Conservation (phyloP, 2,113 vertebrate genomes). For the Thinocorus orbignyianus region DNA sequence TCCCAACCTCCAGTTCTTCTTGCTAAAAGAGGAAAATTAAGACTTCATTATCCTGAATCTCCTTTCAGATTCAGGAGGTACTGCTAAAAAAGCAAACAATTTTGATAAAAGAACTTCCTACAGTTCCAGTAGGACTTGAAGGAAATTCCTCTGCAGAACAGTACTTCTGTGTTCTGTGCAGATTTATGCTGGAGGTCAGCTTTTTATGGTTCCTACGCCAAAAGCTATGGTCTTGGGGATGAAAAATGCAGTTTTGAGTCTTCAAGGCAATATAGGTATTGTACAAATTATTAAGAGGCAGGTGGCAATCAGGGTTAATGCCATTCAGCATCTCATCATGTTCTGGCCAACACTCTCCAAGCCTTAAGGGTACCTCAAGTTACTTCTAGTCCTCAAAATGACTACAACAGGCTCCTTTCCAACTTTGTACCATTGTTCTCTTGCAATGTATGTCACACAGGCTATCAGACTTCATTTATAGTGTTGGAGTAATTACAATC, state of each 20-base stretch:
- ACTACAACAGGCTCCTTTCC: neutral
- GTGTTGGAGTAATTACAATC: neutral
- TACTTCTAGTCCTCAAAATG: neutral
- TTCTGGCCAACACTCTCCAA: neutral
- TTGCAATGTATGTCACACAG: neutral
- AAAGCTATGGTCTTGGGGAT: neutral
- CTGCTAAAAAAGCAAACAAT: neutral
- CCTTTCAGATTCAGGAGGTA: neutral
- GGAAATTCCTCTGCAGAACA: neutral
- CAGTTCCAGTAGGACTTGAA: neutral
- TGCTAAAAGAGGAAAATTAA: neutral
- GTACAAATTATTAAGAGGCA: neutral
- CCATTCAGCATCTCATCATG: neutral
- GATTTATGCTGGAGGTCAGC: neutral
- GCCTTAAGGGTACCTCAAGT: neutral
- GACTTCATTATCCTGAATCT: neutral
- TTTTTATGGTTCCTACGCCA: neutral
- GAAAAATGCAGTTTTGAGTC: neutral
- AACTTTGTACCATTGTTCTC: neutral
- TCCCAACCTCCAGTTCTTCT: neutral
- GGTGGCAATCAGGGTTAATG: neutral
- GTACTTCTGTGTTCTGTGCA: neutral
- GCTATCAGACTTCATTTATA: neutral
- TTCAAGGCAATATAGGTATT: slow-evolving; percentile 25
- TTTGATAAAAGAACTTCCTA: neutral